Evolutionary conservation across 2,797 vertebrate species (phyloP).

Genomic region (Lacerta agilis): DNA sequence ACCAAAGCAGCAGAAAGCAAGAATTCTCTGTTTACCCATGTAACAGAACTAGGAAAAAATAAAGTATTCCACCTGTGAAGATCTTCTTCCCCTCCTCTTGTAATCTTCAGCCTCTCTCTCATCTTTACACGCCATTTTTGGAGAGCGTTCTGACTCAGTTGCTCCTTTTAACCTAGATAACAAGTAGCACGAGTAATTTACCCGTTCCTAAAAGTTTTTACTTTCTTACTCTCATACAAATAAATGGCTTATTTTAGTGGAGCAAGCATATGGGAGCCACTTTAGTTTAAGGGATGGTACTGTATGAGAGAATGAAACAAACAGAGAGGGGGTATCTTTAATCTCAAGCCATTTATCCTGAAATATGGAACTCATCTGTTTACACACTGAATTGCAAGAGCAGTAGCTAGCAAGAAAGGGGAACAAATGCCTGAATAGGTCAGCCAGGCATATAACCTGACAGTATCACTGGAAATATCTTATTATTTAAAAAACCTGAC

Average conservation of each 20-base stretch:
- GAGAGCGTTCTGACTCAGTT: constrained; percentile 64
- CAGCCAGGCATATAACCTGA: background rate
- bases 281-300: background rate
- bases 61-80: constrained; percentile 70
- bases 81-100: constrained; percentile 77
- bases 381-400: background rate
- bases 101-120: constrained; percentile 75
- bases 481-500: background rate
- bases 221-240: constrained; percentile 10
- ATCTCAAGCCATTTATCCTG: constrained; percentile 4
- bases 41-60: constrained; percentile 24
- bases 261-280: background rate
- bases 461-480: background rate
- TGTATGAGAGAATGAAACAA: constrained; percentile 15
- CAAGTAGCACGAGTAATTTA: constrained; percentile 66
- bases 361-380: background rate
- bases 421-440: background rate
- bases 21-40: constrained; percentile 33
- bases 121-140: constrained; percentile 74
- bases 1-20: constrained; percentile 27
- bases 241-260: constrained; percentile 13
- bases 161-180: constrained; percentile 70
- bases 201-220: background rate
- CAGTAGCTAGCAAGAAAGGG: background rate
- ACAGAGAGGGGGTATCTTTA: background rate